Evolutionary conservation across 2,113 vertebrate species (phyloP).

Genomic region (Cairina moschata): DNA sequence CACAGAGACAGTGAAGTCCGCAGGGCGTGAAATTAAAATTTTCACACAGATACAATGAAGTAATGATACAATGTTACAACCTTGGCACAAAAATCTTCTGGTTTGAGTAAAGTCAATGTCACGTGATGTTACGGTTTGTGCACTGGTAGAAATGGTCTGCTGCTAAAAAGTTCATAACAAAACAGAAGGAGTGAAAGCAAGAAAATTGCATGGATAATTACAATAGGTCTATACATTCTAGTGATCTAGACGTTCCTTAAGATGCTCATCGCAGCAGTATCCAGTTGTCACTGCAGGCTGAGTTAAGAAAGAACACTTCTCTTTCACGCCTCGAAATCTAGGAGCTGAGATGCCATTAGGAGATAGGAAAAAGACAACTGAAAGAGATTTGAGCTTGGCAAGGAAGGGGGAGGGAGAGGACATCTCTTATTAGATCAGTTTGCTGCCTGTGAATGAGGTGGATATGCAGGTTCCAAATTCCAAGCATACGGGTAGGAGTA

Average conservation of each 20-base stretch:
- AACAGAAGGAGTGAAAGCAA: conserved; percentile 21
- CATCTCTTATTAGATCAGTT: neutral
- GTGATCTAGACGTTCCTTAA: neutral
- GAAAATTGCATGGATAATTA: conserved; percentile 13
- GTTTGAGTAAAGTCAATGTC: conserved; percentile 69
- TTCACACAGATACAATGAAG: conserved; percentile 70
- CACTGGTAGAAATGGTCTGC: conserved; percentile 40
- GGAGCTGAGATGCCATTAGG: neutral
- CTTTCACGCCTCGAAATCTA: neutral
- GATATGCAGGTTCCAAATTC: conserved; percentile 36
- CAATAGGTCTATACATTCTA: neutral
- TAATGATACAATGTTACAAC: conserved; percentile 63
- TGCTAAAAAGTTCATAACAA: conserved; percentile 49
- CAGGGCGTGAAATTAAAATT: conserved; percentile 77
- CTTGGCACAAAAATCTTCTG: conserved; percentile 67
- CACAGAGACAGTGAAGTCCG: conserved; percentile 66
- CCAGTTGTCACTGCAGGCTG: neutral
- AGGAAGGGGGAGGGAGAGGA: neutral
- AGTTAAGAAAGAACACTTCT: neutral
- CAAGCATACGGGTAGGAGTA: conserved; percentile 50
- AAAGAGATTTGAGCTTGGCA: neutral
- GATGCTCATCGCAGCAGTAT: neutral
- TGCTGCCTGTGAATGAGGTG: neutral
- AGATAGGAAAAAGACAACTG: neutral
- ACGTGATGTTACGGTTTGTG: conserved; percentile 58